Evolutionary conservation across 2,113 vertebrate species (phyloP).

Genomic region (Carassius gibelio): DNA sequence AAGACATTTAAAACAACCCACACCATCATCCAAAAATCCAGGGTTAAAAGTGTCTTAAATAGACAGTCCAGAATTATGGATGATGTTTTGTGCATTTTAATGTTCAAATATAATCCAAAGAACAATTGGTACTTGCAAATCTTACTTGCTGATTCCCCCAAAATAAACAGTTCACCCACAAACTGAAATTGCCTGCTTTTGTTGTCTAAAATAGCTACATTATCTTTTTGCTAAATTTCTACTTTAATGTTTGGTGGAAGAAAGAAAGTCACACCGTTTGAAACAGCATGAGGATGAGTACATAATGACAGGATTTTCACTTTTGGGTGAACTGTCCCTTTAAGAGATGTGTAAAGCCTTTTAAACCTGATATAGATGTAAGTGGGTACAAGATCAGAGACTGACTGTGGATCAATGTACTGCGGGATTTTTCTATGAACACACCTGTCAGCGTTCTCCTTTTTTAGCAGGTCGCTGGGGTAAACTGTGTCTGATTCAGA

Average conservation of each 20-base stretch:
- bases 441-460: slow-evolving; percentile 51
- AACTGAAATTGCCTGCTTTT: background rate
- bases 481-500: slow-evolving; percentile 72
- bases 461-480: slow-evolving; percentile 72
- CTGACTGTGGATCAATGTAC: background rate
- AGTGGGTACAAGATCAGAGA: background rate
- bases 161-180: background rate
- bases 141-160: background rate
- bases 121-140: background rate
- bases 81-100: background rate
- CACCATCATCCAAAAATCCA: background rate
- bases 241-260: background rate
- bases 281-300: background rate
- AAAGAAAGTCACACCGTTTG: background rate
- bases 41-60: background rate
- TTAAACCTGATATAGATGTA: background rate
- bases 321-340: background rate
- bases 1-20: slow-evolving; percentile 16
- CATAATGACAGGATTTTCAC: background rate
- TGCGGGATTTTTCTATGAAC: slow-evolving; percentile 3
- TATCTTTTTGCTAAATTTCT: background rate
- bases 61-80: background rate
- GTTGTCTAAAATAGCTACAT: background rate
- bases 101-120: background rate
- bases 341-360: background rate